Percentiles rank a stretch among this genome's conserved stretches.
These are phyloP conservation scores for Enteromius afrohamiltoni DNA, from an alignment of 2,797 vertebrate genomes.

Conservation along the genomic window DNA sequence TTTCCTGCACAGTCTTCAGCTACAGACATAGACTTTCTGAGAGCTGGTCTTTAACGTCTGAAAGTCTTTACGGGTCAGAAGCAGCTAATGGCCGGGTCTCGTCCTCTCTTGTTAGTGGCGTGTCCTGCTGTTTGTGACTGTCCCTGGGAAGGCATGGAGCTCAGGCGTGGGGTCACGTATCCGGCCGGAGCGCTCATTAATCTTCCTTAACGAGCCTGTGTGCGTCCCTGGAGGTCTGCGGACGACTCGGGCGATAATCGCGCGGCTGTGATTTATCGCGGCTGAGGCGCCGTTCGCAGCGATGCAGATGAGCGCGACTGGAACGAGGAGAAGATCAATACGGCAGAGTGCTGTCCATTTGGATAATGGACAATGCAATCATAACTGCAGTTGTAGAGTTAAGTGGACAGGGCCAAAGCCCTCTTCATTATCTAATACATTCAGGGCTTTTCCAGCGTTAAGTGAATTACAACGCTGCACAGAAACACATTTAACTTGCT, in stretches of 20 bases:
- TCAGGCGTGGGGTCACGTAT: constrained; percentile 2
- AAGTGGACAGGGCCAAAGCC: constrained; percentile 81
- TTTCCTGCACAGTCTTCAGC: background rate
- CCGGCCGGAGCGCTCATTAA: constrained; percentile 36
- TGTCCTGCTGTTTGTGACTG: constrained; percentile 16
- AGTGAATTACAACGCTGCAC: constrained; percentile 76
- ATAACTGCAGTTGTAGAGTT: constrained; percentile 82
- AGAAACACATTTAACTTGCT: constrained; percentile 58
- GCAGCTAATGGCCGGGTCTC: background rate
- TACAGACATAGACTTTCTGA: background rate
- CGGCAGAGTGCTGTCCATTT: constrained; percentile 87
- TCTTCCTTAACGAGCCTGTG: constrained; percentile 43
- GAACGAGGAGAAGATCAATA: constrained; percentile 88
- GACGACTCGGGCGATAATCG: constrained; percentile 70
- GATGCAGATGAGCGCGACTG: constrained; percentile 65
- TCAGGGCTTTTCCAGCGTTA: constrained; percentile 73
- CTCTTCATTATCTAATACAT: constrained; percentile 83
- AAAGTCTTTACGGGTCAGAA: background rate
- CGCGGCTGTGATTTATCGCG: constrained; percentile 77
- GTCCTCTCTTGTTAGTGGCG: constrained; percentile 8
- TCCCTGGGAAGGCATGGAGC: constrained; percentile 1
- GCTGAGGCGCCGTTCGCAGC: constrained; percentile 70
- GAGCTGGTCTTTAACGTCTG: background rate
- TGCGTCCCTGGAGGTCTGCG: constrained; percentile 19
- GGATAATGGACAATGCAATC: constrained; percentile 89